Evolutionary conservation across 2,797 vertebrate genomes (phyloP).

Genomic region (Propithecus perrieri): DNA sequence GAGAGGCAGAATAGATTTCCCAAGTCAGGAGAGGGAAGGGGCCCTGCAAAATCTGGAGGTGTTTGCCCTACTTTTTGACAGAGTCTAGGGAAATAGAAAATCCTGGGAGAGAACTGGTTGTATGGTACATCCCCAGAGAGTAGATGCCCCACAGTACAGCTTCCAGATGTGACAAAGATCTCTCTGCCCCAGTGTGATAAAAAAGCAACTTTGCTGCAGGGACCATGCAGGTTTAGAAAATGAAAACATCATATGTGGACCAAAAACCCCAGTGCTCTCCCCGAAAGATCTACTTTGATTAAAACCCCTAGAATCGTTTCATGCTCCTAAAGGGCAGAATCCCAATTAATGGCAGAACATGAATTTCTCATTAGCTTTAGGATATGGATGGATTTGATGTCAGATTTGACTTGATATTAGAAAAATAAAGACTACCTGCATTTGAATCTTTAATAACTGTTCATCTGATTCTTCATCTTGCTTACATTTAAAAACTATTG

Average conservation of each 20-base stretch:
- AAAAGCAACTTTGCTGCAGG: neutral
- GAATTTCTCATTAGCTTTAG: constrained; percentile 26
- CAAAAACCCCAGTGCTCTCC: neutral
- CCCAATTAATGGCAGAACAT: constrained; percentile 46
- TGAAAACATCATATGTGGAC: neutral
- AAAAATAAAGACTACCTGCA: constrained; percentile 23
- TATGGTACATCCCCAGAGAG: neutral
- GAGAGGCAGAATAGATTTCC: neutral
- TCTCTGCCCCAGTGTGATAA: neutral
- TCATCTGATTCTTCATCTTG: neutral
- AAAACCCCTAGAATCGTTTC: neutral
- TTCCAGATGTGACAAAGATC: neutral
- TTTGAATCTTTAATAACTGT: neutral
- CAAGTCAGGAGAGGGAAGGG: neutral
- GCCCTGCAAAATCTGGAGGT: neutral
- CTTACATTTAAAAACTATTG: neutral
- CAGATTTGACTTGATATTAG: constrained; percentile 29
- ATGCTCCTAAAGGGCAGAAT: neutral
- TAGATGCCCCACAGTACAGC: neutral
- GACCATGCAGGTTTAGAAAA: neutral
- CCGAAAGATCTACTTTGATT: neutral
- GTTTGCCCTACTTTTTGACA: neutral
- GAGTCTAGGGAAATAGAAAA: neutral
- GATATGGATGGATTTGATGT: neutral
- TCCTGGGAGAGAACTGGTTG: neutral